Evolutionary conservation across 2,888 invertebrate species (phyloP).

Genomic region (Sinhomidia bicolor): DNA sequence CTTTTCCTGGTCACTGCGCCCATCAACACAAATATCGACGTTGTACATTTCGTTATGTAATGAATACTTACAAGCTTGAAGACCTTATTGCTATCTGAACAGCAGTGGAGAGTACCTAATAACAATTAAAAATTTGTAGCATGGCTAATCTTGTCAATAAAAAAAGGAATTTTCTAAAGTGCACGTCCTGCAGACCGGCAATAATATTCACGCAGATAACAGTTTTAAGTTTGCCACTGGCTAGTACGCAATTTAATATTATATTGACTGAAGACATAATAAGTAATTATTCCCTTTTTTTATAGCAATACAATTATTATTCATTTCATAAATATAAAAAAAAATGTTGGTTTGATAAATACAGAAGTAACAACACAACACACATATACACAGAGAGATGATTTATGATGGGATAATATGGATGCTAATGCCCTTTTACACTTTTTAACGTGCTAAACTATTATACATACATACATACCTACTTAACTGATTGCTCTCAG

Average conservation of each 20-base stretch:
- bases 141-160: not conserved
- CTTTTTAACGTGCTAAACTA: no score
- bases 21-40: not conserved
- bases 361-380: not conserved
- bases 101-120: no score
- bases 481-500: not conserved
- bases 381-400: not conserved
- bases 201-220: not conserved
- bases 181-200: not conserved
- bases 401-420: conserved; percentile 30
- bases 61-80: not conserved
- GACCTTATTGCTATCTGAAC: no score
- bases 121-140: conserved; percentile 1
- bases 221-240: conserved; percentile 7
- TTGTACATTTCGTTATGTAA: not conserved
- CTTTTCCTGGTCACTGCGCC: conserved; percentile 48
- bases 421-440: conserved; percentile 37
- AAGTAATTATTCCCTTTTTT: not conserved
- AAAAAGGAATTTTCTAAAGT: conserved; percentile 15
- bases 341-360: conserved; percentile 11
- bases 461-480: not conserved
- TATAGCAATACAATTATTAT: not conserved
- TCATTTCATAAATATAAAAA: not conserved
- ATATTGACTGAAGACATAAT: not conserved
- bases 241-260: not conserved